A percentile compares a stretch with the other conserved stretches of the same genome.
phyloP scores from a whole-genome alignment of 2,113 vertebrate genomes.

The Megalops atlanticus region DNA sequence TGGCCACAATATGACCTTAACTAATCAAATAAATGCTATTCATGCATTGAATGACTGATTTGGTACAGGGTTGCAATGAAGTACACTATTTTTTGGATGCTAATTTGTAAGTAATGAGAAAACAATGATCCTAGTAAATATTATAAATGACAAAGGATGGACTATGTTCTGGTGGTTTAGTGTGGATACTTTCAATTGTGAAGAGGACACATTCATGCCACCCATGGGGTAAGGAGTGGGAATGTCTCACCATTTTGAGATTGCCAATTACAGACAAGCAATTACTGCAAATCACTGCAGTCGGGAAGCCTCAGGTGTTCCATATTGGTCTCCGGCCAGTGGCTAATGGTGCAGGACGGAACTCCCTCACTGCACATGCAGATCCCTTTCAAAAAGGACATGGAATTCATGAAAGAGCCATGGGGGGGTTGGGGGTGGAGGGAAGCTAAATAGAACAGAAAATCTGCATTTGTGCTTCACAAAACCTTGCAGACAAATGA shows the following conservation, averaged over 20 bases:
- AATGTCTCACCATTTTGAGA: slow-evolving; percentile 17
- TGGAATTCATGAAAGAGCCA: slow-evolving; percentile 2
- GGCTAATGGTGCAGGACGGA: slow-evolving; percentile 15
- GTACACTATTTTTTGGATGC: too few species aligned
- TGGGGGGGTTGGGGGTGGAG: too few species aligned
- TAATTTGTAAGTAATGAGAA: background rate
- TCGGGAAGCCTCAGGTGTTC: slow-evolving; percentile 15
- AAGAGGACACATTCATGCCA: background rate
- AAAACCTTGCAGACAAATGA: too few species aligned
- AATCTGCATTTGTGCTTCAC: background rate
- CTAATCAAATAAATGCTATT: too few species aligned
- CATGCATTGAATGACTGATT: too few species aligned
- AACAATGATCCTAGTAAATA: background rate
- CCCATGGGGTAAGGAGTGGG: background rate
- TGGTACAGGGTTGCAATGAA: too few species aligned
- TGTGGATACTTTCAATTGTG: background rate
- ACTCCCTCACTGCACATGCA: slow-evolving; percentile 39
- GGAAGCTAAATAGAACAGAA: slow-evolving; percentile 4
- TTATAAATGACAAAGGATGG: background rate
- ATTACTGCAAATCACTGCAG: slow-evolving; percentile 10
- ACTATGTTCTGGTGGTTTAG: background rate
- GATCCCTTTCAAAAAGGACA: slow-evolving; percentile 29
- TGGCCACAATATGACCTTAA: too few species aligned
- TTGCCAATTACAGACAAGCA: slow-evolving; percentile 20
- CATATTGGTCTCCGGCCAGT: background rate